Conservation (phyloP, 2,888 invertebrate species). For the Capitulum mitella region DNA sequence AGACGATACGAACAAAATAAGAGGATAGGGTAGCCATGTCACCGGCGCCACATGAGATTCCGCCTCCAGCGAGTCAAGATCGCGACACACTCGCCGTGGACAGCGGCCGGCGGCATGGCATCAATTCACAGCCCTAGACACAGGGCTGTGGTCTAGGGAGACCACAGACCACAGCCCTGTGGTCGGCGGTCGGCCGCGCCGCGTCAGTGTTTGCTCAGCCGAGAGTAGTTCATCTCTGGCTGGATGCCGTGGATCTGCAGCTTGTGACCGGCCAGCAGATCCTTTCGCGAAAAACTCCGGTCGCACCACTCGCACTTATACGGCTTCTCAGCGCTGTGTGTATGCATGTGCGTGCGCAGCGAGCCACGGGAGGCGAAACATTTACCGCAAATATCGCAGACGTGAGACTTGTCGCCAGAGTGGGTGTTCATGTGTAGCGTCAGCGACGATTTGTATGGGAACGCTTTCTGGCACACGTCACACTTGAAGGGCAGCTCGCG, state of each 20-base stretch:
- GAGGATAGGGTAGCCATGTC: too few relatives aligned
- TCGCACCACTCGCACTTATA: slow-evolving; percentile 25
- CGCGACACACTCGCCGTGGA: too few relatives aligned
- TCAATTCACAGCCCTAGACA: too few relatives aligned
- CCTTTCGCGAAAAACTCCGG: slow-evolving; percentile 21
- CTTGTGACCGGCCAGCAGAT: slow-evolving; percentile 11
- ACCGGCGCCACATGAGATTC: too few relatives aligned
- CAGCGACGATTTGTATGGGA: slow-evolving; percentile 22
- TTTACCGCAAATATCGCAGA: slow-evolving; percentile 24
- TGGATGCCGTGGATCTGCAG: slow-evolving; percentile 24
- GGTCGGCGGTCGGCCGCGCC: not conserved
- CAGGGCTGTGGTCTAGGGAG: too few relatives aligned
- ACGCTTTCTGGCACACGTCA: slow-evolving; percentile 6
- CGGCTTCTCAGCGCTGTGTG: slow-evolving; percentile 19
- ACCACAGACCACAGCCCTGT: too few relatives aligned
- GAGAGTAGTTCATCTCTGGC: slow-evolving; percentile 7
- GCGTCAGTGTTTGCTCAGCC: not conserved
- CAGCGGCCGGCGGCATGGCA: too few relatives aligned
- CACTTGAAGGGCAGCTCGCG: slow-evolving; percentile 20
- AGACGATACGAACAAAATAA: too few relatives aligned
- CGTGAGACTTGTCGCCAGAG: not conserved
- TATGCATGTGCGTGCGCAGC: slow-evolving; percentile 25
- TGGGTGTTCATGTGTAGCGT: slow-evolving; percentile 19
- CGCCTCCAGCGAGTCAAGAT: too few relatives aligned
- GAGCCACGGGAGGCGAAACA: slow-evolving; percentile 5